Conservation (phyloP, 2,797 vertebrate genomes). For the Erithacus rubecula region DNA sequence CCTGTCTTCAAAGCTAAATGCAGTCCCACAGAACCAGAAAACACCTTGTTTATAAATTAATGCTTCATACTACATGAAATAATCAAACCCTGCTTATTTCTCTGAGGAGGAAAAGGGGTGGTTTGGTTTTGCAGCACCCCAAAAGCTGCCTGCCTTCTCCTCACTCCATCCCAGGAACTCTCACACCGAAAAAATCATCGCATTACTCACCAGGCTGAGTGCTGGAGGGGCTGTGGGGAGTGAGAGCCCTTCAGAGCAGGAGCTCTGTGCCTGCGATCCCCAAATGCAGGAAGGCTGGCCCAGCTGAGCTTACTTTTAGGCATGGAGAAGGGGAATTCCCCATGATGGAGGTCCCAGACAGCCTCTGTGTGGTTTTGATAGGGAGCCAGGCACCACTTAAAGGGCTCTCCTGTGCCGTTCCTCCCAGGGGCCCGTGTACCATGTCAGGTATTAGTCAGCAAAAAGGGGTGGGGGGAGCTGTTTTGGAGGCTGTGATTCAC, state of each 20-base stretch:
- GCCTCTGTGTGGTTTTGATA: slow-evolving; percentile 61
- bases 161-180: rapidly evolving
- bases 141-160: neutral
- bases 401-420: slow-evolving; percentile 52
- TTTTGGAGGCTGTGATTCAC: neutral
- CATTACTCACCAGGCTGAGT: slow-evolving; percentile 63
- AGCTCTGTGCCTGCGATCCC: neutral
- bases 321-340: slow-evolving; percentile 79
- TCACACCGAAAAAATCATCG: rapidly evolving
- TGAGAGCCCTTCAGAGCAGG: neutral
- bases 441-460: slow-evolving; percentile 44
- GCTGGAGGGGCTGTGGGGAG: neutral
- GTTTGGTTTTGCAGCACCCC: neutral
- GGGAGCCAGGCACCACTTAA: slow-evolving; percentile 67
- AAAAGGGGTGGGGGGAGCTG: neutral
- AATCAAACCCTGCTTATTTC: neutral
- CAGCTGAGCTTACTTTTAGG: slow-evolving; percentile 71
- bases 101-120: neutral
- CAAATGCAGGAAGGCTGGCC: slow-evolving; percentile 65
- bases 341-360: slow-evolving; percentile 70
- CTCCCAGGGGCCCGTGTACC: neutral
- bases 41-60: neutral
- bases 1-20: neutral
- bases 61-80: neutral
- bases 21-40: neutral